Percentiles rank a stretch among this genome's conserved stretches.
Conservation (phyloP, 2,113 vertebrate genomes). For the Coregonus clupeaformis region DNA sequence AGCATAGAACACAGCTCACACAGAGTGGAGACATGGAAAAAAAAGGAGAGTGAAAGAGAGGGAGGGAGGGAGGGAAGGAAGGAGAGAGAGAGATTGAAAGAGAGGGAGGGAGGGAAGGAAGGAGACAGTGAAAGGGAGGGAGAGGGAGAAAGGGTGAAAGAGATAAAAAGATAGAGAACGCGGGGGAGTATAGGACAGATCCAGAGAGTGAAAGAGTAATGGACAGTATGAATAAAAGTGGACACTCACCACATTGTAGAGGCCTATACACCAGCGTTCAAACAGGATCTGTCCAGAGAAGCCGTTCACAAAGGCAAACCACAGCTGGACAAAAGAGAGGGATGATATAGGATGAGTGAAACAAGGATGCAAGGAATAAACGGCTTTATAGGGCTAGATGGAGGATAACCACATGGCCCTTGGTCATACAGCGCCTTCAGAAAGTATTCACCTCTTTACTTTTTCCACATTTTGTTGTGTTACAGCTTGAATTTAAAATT, state of each 20-base stretch:
- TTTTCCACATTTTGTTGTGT: no score
- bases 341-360: conserved; percentile 59
- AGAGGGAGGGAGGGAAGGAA: neutral
- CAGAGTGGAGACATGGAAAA: conserved; percentile 20
- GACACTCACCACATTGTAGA: conserved; percentile 97
- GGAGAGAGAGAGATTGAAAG: neutral
- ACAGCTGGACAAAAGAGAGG: conserved; percentile 86
- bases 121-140: neutral
- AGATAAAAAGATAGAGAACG: neutral
- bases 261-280: conserved; percentile 97
- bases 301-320: conserved; percentile 98
- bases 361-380: conserved; percentile 29
- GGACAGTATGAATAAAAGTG: neutral
- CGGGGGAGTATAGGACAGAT: no score
- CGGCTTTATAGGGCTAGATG: conserved; percentile 34
- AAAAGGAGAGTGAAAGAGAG: neutral
- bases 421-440: no score
- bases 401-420: conserved; percentile 22
- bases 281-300: conserved; percentile 99
- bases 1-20: conserved; percentile 28
- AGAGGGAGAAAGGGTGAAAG: conserved; percentile 5
- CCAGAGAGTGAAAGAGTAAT: neutral
- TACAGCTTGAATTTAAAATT: no score
- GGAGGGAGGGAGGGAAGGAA: neutral
- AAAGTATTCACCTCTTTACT: no score